Evolutionary conservation across 37 sponge, comb jelly and placozoan species (phyloP), one percentile per base, ranked within the genome.

Genomic region (Aphrocallistes beatrix): DNA sequence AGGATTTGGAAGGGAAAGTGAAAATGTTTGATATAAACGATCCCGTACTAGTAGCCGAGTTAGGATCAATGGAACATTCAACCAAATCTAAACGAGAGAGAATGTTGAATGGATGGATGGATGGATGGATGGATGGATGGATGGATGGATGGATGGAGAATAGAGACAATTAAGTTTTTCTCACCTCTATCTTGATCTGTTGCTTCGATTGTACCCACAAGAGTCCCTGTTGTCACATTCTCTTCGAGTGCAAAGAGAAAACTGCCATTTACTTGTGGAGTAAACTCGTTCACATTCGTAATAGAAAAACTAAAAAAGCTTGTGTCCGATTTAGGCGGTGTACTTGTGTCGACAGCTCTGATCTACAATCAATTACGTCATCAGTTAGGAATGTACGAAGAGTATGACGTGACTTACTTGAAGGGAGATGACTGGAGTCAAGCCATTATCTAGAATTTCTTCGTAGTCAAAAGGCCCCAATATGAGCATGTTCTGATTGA

Each of bases 131-230:
- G n/a, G n/a, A n/a, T n/a, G n/a, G n/a, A n/a, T n/a, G n/a, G n/a
- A n/a, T n/a, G n/a, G n/a, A n/a, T n/a, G n/a, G n/a, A n/a, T n/a
- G n/a, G n/a, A n/a, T n/a, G n/a, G n/a, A n/a, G n/a, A n/a, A n/a
- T n/a, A n/a, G n/a, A n/a, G n/a, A n/a, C n/a, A n/a, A n/a, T n/a
- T n/a, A n/a, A n/a, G n/a, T n/a, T n/a, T n/a, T n/a, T n/a, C n/a
- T 60, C 8, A 60, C 75, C 75, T 60, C 75, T 30, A 60, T 60
- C 28, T 23, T 1, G 17, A 51, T 93, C 93, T 0, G 42, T 48
- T 16, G 93, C 93, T 34, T 82, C 37, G 0, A 91, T 89, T 17
- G 34, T 37, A 28, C 90, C 93, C 17, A 93, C 86, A 0, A 84
- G 3, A 0, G 82, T 37, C 32, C 87, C 89, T 81, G 40, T 19